phyloP scores from a whole-genome alignment of 2,888 invertebrate species.

The Anodontia alba region DNA sequence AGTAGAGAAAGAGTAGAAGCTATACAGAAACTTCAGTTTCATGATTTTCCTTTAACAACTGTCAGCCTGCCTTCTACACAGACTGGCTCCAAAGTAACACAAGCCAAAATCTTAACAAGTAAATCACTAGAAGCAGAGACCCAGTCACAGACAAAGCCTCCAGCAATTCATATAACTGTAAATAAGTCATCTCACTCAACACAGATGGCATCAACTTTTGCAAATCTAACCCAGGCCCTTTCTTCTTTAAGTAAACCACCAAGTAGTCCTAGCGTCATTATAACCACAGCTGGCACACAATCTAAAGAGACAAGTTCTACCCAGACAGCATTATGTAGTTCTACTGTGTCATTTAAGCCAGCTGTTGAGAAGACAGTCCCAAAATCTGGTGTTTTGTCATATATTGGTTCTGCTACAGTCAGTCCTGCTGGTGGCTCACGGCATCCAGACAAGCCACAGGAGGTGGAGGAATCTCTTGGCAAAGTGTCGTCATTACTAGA shows the following conservation, averaged over 20 bases:
- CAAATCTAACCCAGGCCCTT: neutral
- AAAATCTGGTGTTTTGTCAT: neutral
- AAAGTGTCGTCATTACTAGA: constrained; percentile 77
- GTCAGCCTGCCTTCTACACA: constrained; percentile 33
- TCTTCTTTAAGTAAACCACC: neutral
- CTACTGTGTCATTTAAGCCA: neutral
- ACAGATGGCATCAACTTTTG: constrained; percentile 1
- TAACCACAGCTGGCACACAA: neutral
- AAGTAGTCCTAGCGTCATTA: neutral
- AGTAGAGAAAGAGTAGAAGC: constrained; percentile 57
- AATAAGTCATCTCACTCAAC: neutral
- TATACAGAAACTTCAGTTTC: constrained; percentile 79
- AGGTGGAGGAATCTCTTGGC: constrained; percentile 72
- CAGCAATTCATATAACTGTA: constrained; percentile 4
- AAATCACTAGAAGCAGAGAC: constrained; percentile 32
- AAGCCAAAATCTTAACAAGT: constrained; percentile 68
- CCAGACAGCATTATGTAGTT: neutral
- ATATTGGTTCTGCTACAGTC: neutral
- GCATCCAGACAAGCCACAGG: constrained; percentile 18
- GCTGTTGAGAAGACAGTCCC: neutral
- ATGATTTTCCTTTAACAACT: constrained; percentile 80
- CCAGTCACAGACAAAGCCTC: neutral
- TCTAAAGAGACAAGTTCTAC: neutral
- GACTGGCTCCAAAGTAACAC: constrained; percentile 65
- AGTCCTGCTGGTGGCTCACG: neutral